Evolutionary conservation across 2,113 vertebrate genomes (phyloP).

Genomic region (Brachyistius frenatus): DNA sequence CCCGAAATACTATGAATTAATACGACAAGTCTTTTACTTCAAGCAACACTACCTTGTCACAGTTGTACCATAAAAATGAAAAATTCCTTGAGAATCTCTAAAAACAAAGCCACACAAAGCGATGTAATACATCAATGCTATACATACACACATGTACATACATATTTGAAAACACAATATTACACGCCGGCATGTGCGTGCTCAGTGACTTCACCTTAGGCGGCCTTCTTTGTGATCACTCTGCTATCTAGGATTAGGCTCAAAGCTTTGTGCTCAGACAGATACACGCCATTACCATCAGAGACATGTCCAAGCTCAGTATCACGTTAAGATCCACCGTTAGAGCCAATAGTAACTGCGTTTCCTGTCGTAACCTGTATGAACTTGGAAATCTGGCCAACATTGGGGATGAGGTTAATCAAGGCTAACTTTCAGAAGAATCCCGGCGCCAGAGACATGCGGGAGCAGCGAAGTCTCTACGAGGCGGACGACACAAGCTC

Average conservation of each 20-base stretch:
- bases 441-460: background rate
- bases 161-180: background rate
- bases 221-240: slow-evolving; percentile 60
- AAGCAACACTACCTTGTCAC: too few species aligned
- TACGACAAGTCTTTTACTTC: too few species aligned
- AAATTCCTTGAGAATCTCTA: too few species aligned
- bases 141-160: background rate
- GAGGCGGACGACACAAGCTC: slow-evolving; percentile 24
- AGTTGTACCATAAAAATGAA: too few species aligned
- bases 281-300: slow-evolving; percentile 43
- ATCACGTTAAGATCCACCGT: slow-evolving; percentile 60
- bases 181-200: background rate
- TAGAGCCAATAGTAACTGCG: slow-evolving; percentile 29
- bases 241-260: slow-evolving; percentile 76
- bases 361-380: slow-evolving; percentile 20
- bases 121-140: too few species aligned
- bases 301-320: slow-evolving; percentile 51
- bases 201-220: slow-evolving; percentile 33
- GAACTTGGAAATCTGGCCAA: slow-evolving; percentile 27
- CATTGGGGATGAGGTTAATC: slow-evolving; percentile 24
- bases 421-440: slow-evolving; percentile 24
- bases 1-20: too few species aligned
- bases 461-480: slow-evolving; percentile 29
- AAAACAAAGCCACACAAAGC: too few species aligned
- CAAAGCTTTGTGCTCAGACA: slow-evolving; percentile 60